phyloP scores from a whole-genome alignment of 2,113 vertebrate species.

The Rhegmatorhina hoffmannsi region DNA sequence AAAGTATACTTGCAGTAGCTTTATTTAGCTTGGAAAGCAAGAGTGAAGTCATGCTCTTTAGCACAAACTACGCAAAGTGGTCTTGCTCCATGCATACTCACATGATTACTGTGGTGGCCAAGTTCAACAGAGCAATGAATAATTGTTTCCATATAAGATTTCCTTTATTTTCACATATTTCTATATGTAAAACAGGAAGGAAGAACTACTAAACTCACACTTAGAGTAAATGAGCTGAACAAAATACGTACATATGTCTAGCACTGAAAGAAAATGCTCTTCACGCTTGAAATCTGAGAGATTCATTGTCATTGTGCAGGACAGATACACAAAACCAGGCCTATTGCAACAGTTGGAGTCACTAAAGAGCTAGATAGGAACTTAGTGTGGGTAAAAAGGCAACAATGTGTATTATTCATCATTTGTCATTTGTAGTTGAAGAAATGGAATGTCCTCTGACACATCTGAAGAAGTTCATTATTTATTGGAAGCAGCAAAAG shows the following conservation, averaged over 20 bases:
- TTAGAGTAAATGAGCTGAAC: neutral
- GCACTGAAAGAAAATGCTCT: neutral
- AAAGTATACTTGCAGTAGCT: neutral
- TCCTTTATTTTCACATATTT: neutral
- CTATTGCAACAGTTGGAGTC: neutral
- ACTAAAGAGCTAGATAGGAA: neutral
- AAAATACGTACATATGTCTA: neutral
- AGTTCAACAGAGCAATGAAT: neutral
- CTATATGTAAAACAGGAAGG: neutral
- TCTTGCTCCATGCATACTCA: neutral
- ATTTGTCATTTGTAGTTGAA: constrained; percentile 65
- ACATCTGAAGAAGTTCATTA: constrained; percentile 65
- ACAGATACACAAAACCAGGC: neutral
- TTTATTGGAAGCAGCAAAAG: constrained; percentile 69
- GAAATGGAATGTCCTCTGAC: constrained; percentile 60
- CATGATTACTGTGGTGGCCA: neutral
- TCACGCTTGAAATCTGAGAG: neutral
- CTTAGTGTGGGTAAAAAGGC: neutral
- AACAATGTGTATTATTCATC: constrained; percentile 57
- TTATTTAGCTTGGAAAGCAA: neutral
- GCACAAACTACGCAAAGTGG: neutral
- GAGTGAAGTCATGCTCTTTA: neutral
- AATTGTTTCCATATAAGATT: neutral
- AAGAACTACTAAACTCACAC: neutral
- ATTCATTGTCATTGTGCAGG: neutral